Percentiles rank a stretch among this genome's conserved stretches.
These are phyloP conservation scores for Apaloderma vittatum DNA, from an alignment of 2,113 vertebrate genomes.

Conservation along the genomic window DNA sequence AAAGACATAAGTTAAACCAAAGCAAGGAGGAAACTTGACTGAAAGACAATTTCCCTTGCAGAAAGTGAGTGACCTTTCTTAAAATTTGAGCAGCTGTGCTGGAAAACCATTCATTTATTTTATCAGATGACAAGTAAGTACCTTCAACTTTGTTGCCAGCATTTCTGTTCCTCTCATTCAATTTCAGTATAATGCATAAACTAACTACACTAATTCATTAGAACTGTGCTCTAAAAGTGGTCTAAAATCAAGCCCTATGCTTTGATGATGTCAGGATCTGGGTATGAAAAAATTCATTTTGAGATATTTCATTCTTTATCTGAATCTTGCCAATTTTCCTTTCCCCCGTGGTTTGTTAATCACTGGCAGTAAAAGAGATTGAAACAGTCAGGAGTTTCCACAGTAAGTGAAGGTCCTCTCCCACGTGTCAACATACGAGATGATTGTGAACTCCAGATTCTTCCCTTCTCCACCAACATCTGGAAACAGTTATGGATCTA, in stretches of 20 bases:
- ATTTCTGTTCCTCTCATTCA: neutral
- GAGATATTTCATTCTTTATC: neutral
- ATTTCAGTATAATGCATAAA: neutral
- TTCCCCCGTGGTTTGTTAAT: neutral
- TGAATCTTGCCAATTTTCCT: neutral
- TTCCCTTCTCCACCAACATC: neutral
- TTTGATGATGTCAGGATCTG: neutral
- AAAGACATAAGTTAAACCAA: conserved; percentile 38
- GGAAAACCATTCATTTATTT: conserved; percentile 4
- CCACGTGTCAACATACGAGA: neutral
- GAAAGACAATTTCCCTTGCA: conserved; percentile 43
- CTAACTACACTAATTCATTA: neutral
- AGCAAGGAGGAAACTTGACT: conserved; percentile 2
- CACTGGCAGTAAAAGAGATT: neutral
- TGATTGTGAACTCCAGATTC: neutral
- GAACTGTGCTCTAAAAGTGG: neutral
- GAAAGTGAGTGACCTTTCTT: neutral
- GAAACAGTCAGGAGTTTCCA: neutral
- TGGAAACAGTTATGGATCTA: neutral
- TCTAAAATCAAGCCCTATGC: neutral
- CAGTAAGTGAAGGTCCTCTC: neutral
- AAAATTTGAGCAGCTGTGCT: conserved; percentile 13
- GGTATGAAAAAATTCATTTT: neutral
- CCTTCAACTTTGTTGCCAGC: neutral
- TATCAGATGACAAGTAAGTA: conserved; percentile 19